Evolutionary conservation across 2,797 vertebrate genomes (phyloP).

Genomic region (Numenius phaeopus): DNA sequence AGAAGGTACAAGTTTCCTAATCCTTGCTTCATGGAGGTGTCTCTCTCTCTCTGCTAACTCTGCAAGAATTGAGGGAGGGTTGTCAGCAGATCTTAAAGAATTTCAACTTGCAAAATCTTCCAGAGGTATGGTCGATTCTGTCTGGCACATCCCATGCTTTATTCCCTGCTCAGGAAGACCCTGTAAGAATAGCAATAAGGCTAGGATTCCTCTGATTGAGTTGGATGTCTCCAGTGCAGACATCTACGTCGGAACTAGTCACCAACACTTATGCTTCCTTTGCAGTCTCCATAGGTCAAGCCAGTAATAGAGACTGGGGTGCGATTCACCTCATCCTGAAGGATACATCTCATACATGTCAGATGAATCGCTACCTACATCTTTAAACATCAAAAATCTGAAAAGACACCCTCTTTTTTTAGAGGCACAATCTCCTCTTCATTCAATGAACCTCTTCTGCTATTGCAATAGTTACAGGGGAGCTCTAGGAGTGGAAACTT

Average conservation of each 20-base stretch:
- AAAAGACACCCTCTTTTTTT: not conserved
- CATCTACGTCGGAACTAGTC: not conserved
- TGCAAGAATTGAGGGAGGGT: not conserved
- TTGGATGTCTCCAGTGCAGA: not conserved
- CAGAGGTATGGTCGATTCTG: accelerated
- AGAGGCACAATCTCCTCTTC: not conserved
- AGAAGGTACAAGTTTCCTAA: not conserved
- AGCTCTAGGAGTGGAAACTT: not conserved
- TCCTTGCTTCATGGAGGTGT: not conserved
- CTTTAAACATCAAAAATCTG: not conserved
- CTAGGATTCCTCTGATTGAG: not conserved
- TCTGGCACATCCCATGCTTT: not conserved
- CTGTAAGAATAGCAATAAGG: not conserved
- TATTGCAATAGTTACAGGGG: not conserved
- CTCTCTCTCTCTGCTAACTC: not conserved
- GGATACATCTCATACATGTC: not conserved
- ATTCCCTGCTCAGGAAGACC: not conserved
- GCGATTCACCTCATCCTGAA: not conserved
- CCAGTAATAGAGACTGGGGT: not conserved
- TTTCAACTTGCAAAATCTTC: not conserved
- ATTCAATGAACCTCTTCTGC: not conserved
- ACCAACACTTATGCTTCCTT: not conserved
- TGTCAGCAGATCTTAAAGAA: not conserved
- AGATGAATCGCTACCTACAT: not conserved
- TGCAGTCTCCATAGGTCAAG: not conserved